Evolutionary conservation across 2,113 vertebrate species (phyloP).

Genomic region (Desmodus rotundus): DNA sequence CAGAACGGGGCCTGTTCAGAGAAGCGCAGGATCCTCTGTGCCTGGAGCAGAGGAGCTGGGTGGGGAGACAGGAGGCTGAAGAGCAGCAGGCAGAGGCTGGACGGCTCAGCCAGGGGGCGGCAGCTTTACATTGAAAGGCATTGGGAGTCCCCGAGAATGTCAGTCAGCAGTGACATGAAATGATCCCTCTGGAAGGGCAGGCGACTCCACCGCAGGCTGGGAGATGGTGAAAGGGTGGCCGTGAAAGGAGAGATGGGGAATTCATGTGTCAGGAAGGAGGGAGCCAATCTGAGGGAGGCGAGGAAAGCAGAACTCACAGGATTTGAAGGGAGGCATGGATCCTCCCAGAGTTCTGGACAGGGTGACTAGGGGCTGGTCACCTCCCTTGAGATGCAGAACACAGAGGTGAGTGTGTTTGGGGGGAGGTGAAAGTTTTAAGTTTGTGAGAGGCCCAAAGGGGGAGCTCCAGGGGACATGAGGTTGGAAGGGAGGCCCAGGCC

Average conservation of each 20-base stretch:
- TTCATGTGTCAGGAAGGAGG: background rate
- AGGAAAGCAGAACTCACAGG: background rate
- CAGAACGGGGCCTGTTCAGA: background rate
- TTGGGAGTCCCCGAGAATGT: background rate
- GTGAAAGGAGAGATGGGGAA: background rate
- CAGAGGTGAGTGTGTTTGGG: background rate
- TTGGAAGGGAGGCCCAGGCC: background rate
- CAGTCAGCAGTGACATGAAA: background rate
- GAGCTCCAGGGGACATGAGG: background rate
- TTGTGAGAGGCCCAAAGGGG: background rate
- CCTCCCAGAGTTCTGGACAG: background rate
- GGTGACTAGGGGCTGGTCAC: background rate
- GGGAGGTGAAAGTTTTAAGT: background rate
- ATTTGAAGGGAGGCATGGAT: background rate
- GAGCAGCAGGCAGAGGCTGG: background rate
- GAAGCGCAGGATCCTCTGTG: background rate
- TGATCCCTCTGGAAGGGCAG: background rate
- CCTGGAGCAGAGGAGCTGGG: background rate
- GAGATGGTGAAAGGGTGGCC: background rate
- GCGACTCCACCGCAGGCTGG: background rate
- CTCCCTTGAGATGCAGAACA: background rate
- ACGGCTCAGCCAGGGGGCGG: background rate
- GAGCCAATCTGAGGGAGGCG: background rate
- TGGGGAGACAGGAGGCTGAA: background rate
- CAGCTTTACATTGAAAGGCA: background rate